phyloP scores from a whole-genome alignment of 2,113 vertebrate species.

The Grallaria varia region DNA sequence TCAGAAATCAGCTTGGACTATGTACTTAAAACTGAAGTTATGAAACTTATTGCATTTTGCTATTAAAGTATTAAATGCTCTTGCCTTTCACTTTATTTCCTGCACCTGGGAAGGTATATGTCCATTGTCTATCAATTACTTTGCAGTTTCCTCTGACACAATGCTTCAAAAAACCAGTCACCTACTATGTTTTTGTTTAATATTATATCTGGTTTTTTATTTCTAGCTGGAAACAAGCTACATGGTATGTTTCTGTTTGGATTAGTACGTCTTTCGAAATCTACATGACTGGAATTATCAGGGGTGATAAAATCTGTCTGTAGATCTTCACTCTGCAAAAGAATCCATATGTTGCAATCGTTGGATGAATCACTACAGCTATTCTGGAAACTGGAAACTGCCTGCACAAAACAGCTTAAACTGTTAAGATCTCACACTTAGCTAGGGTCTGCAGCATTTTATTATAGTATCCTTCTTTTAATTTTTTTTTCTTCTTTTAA shows the following conservation, averaged over 20 bases:
- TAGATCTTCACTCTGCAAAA: background rate
- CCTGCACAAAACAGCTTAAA: background rate
- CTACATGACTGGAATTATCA: background rate
- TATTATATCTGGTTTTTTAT: background rate
- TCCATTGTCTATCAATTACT: background rate
- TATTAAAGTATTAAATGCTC: background rate
- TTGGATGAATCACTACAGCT: background rate
- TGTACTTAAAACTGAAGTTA: background rate
- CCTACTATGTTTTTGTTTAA: background rate
- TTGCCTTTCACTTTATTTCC: background rate
- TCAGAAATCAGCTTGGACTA: background rate
- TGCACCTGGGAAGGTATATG: background rate
- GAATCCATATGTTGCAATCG: background rate
- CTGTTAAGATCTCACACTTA: background rate
- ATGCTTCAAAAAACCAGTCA: background rate
- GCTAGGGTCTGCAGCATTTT: background rate
- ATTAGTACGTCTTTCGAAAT: background rate
- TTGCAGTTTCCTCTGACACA: background rate
- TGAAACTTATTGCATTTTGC: background rate
- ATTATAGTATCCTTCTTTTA: background rate
- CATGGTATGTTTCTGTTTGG: background rate
- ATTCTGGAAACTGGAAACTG: background rate
- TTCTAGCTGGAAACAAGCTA: background rate
- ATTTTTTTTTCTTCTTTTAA: background rate
- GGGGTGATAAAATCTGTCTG: background rate